Evolutionary conservation across 2,888 invertebrate species (phyloP), one percentile per base, ranked within the genome.

Genomic region (Anarsia innoxiella): DNA sequence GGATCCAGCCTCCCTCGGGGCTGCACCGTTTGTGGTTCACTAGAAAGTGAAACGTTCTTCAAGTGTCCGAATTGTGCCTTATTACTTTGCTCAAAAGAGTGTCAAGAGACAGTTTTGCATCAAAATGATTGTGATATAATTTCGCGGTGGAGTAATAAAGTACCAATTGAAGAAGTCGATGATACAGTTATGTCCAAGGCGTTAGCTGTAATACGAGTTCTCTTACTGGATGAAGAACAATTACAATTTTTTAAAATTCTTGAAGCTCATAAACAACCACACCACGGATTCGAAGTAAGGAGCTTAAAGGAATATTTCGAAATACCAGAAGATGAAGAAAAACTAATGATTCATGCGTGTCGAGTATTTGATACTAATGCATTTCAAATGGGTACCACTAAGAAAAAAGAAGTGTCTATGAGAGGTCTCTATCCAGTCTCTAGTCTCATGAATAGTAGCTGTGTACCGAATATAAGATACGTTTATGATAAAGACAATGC

Each of bases 371-470:
- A 91, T 55, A 89, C 91, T 2, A 91, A 90, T 60, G 89, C 91
- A 23, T 91, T 89, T 60, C 89, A 90, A 79, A 88, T 85, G 47
- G 82, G 83, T 36, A 78, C 67, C 39, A 60, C 64, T 11, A 79
- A 63, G 41, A 78, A 72, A 46, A 85, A 67, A 50, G 84, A 78
- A 53, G 74, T 79, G 53, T 87, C 86, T 53, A 64, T 87, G 44
- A 82, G 90, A 44, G 92, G 90, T 8, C 66, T 92, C 35, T 93
- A 89, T 71, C 90, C 91, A 12, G 78, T 91, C 39, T 86, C 89
- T 1, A 87, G 89, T 27, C 71, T 91, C 41, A 87, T 91, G 73
- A 92, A 92, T 71, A 92, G 92, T 61, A 84, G 76, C 38, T 93
- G 93, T 59, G 70, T 83, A 14, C 88, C 92, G 3, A 93, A 92